Base-by-base conservation (phyloP, 2,797 vertebrate species). In the Argyrosomus regius region DNA sequence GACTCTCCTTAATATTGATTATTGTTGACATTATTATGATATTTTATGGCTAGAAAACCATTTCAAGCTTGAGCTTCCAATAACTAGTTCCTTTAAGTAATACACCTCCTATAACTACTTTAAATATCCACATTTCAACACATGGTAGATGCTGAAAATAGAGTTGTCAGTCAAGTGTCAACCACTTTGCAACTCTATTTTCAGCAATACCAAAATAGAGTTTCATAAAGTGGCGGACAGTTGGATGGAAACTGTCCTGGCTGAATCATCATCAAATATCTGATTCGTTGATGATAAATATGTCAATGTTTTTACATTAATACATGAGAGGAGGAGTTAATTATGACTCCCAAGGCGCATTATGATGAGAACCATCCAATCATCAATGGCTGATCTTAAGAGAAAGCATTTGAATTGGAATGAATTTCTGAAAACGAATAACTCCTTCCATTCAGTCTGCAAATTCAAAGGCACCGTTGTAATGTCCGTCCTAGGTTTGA, bases 1-100 rank as follows among this genome's bases (percentile, higher is more conserved):
- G 24, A 48, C 45, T 22, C 26, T 57, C 39, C 66, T 68, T 72
- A 53, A 28, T 65, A 58, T 62, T 74, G 20, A 72, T 58, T 24
- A 41, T 14, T 39, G 22, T 49, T 65, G 24, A 68, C 53, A 63
- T 12, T 16, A 16, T 26, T 31, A 71, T 26, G 53, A 26, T 31
- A 45, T 62, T n/a, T 41, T 6, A 12, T 57, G 20, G 20, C 5
- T 13, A 41, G 20, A 12, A 41, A 6, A 45, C 13, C 2, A 20
- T 26, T 48, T 50, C 20, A 26, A 31, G 43, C 22, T 39, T 46
- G 5, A 58, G 10, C 24, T 65, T 39, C 59, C 48, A 68, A 10
- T n/a, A 28, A 3, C 24, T 8, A 28, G 13, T 22, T 24, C 6
- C 59, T 41, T 16, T 11, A 56, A 18, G 16, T 18, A 41, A 62